phyloP scores from a whole-genome alignment of 1,140 invertebrate species.

The Saccostrea cuccullata region DNA sequence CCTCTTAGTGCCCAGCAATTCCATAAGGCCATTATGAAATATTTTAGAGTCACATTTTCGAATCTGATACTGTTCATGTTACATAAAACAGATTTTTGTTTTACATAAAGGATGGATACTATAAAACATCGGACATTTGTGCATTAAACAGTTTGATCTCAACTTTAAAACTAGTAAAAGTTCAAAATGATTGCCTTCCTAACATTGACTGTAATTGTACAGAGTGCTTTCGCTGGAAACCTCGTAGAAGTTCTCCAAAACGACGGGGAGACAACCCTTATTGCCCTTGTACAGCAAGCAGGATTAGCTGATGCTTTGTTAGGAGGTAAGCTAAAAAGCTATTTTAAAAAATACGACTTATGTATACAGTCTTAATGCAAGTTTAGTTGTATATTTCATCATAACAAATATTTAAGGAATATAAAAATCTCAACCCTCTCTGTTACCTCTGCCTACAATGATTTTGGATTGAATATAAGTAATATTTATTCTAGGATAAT shows the following conservation, averaged over 20 bases:
- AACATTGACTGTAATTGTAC: too few species aligned
- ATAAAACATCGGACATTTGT: neutral
- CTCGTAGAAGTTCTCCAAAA: too few species aligned
- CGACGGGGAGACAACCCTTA: too few species aligned
- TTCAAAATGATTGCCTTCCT: neutral
- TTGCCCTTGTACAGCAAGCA: constrained; percentile 43
- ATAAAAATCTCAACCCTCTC: too few species aligned
- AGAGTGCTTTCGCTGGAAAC: too few species aligned
- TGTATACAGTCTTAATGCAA: too few species aligned
- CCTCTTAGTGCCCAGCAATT: neutral
- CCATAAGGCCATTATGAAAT: neutral
- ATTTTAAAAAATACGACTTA: too few species aligned
- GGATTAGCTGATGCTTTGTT: constrained; percentile 43
- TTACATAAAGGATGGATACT: neutral
- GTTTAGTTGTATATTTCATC: too few species aligned
- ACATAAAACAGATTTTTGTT: neutral
- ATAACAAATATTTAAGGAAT: too few species aligned
- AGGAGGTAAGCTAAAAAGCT: neutral
- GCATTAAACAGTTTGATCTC: neutral
- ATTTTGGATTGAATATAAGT: too few species aligned
- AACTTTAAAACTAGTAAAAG: neutral
- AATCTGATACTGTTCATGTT: neutral
- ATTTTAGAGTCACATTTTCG: neutral
- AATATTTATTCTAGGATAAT: too few species aligned
- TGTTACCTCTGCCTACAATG: too few species aligned